phyloP scores from a whole-genome alignment of 2,888 invertebrate genomes.

The Calliphora vomitoria region DNA sequence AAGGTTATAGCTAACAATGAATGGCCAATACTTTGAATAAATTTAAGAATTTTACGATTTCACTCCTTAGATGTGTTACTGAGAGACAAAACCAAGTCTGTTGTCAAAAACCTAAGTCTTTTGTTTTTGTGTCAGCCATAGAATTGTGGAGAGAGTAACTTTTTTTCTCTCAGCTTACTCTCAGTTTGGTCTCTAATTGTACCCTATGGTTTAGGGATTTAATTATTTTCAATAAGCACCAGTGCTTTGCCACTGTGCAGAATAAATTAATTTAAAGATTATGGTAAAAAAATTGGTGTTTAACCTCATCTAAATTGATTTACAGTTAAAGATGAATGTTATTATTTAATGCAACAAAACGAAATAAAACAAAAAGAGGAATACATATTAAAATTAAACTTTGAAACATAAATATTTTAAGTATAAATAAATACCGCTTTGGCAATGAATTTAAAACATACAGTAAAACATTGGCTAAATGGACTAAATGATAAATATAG shows the following conservation, averaged over 20 bases:
- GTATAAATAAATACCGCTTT: conserved; percentile 14
- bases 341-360: conserved; percentile 9
- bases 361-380: neutral
- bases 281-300: neutral
- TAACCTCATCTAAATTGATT: conserved; percentile 4
- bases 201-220: too few relatives aligned
- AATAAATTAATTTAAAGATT: neutral
- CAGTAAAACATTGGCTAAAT: conserved; percentile 18
- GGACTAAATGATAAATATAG: neutral
- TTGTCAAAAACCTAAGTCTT: too few relatives aligned
- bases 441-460: conserved; percentile 14
- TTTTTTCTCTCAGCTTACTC: too few relatives aligned
- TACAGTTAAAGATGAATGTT: neutral
- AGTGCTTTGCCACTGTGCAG: neutral
- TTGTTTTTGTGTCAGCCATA: too few relatives aligned
- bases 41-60: too few relatives aligned
- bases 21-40: too few relatives aligned
- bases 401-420: conserved; percentile 1
- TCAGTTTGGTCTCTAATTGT: too few relatives aligned
- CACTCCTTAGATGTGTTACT: too few relatives aligned
- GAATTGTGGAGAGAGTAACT: too few relatives aligned
- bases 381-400: neutral
- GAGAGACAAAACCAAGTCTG: too few relatives aligned
- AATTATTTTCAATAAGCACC: too few relatives aligned
- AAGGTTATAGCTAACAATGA: too few relatives aligned